These are phyloP conservation scores for Teleogryllus occipitalis DNA, from an alignment of 1,140 invertebrate genomes.

Conservation along the genomic window DNA sequence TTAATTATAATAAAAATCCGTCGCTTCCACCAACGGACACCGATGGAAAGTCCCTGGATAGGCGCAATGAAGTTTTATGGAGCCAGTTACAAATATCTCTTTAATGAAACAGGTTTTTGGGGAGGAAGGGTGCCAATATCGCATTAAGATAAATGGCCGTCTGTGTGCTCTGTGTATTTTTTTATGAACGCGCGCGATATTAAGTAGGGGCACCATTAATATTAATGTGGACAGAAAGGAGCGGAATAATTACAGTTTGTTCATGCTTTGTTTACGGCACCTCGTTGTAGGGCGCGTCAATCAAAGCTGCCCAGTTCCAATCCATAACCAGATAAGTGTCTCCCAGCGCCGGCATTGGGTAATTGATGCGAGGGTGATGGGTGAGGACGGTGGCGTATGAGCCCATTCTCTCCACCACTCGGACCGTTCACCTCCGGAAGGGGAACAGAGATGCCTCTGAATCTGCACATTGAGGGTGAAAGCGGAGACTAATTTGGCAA, in stretches of 20 bases:
- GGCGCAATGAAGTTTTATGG: too few species aligned
- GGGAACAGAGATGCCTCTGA: too few species aligned
- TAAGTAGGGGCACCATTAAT: not conserved
- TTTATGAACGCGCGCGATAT: not conserved
- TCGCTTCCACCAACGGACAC: too few species aligned
- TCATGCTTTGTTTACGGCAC: not conserved
- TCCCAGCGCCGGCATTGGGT: not conserved
- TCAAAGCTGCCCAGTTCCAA: not conserved
- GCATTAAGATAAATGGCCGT: not conserved
- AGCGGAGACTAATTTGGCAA: too few species aligned
- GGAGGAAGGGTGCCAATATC: not conserved
- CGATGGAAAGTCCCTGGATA: too few species aligned
- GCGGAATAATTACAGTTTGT: not conserved
- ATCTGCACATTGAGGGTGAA: too few species aligned
- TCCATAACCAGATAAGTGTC: not conserved
- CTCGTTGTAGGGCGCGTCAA: not conserved
- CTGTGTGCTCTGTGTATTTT: not conserved
- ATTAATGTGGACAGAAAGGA: conserved; percentile 1
- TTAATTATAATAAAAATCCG: too few species aligned
- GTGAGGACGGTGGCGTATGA: too few species aligned
- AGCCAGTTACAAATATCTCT: not conserved
- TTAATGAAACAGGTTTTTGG: not conserved
- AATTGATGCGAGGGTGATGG: too few species aligned
- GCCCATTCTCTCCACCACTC: too few species aligned
- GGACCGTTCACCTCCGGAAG: too few species aligned